Evolutionary conservation across 1,140 invertebrate genomes (phyloP), one percentile per base, ranked within the genome.

Genomic region (Venustaconcha ellipsiformis): DNA sequence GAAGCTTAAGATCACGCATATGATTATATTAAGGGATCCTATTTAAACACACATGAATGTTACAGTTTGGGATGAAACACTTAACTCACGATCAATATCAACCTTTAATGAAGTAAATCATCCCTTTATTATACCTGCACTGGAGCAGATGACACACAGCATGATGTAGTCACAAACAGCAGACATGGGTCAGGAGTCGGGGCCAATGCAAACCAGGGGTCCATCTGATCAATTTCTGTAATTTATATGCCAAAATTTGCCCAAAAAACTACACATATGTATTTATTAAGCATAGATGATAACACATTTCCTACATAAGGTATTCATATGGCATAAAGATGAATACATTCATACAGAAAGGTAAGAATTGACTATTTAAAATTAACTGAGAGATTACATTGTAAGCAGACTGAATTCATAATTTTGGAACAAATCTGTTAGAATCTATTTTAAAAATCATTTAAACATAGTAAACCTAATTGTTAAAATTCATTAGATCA

Each of bases 141-240:
- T 57, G 85, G 83, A 15, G 87, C 87, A 37, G 88, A 88, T 12
- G 84, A 86, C n/a, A 81, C 37, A 62, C 77, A 79, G 11, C 87
- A 86, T 23, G 81, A 77, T 30, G 81, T 86, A 15, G 83, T 70
- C 13, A 83, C 78, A 81, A 87, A 88, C 23, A 86, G 57, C 15
- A 87, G 65, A 23, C 81, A 74, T 13, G 86, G 83, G 14, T 88
- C 84, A 48, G 79, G 72, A 26, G 64, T 58, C 3, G 86, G 85
- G 23, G 74, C 70, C 68, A 80, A 85, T 63, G 67, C 72, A 60
- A 57, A 69, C 87, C 87, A 88, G 3, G 86, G 85, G 69, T 89
- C 87, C 64, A 79, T 57, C 1, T 18, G 37, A 57, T 80, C 74
- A 62, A 87, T 64, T 23, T 75, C 86, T 86, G 74, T 2, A 70